Conservation (phyloP, 2,113 vertebrate species). For the Oncorhynchus keta region DNA sequence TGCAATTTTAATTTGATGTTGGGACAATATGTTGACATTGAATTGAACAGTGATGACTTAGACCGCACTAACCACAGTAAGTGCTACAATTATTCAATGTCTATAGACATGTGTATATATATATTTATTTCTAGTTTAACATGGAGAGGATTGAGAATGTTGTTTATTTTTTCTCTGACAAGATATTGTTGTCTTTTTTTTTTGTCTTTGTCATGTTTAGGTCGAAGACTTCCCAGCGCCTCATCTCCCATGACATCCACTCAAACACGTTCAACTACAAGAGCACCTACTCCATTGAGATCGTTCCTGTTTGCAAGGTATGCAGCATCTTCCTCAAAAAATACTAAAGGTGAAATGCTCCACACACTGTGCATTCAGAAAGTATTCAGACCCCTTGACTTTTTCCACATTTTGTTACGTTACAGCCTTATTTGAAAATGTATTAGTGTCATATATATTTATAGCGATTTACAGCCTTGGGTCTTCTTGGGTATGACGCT, state of each 20-base stretch:
- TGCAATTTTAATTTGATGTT: neutral
- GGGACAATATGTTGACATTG: neutral
- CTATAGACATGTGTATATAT: neutral
- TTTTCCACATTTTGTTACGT: too few species aligned
- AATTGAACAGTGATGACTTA: neutral
- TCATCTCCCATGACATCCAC: slow-evolving; percentile 96
- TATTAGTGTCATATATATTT: too few species aligned
- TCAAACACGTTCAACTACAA: slow-evolving; percentile 96
- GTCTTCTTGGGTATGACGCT: too few species aligned
- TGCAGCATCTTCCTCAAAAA: neutral
- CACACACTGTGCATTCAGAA: too few species aligned
- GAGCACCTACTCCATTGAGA: slow-evolving; percentile 96
- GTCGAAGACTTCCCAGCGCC: slow-evolving; percentile 89
- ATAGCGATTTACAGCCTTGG: too few species aligned
- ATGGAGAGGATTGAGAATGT: neutral
- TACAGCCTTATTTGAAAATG: too few species aligned
- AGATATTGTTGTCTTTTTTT: neutral
- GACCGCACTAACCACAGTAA: neutral
- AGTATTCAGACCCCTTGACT: too few species aligned
- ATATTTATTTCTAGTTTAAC: too few species aligned
- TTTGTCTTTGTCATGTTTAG: slow-evolving; percentile 56
- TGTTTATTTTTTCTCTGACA: neutral
- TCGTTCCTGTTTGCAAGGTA: slow-evolving; percentile 97
- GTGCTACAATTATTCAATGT: neutral
- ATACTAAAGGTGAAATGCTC: too few species aligned